Percentiles rank a stretch among this genome's conserved stretches.
Evolutionary conservation across 2,888 invertebrate genomes (phyloP).

Genomic region (Stenchaetothrips biformis): DNA sequence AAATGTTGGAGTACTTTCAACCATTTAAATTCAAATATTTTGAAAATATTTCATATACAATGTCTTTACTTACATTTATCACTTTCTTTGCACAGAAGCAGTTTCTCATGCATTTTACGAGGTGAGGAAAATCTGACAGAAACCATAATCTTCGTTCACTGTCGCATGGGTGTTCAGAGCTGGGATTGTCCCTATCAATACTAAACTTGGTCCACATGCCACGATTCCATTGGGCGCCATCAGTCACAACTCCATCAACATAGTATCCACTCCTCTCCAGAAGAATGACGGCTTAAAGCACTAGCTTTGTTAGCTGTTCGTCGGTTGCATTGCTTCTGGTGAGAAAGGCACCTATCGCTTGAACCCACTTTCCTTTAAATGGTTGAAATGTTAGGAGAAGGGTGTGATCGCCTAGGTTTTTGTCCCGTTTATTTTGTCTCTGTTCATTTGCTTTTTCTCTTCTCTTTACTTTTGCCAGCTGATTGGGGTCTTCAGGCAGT

Average conservation of each 20-base stretch:
- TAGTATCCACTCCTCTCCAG: slow-evolving; percentile 25
- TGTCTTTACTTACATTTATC: neutral
- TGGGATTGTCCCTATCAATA: neutral
- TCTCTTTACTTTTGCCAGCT: too few relatives aligned
- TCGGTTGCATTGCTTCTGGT: slow-evolving; percentile 15
- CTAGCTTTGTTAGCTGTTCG: slow-evolving; percentile 22
- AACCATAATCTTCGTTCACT: neutral
- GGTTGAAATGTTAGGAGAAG: slow-evolving; percentile 28
- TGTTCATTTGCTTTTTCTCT: too few relatives aligned
- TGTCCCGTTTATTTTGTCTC: slow-evolving; percentile 29
- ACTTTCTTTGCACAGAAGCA: too few relatives aligned
- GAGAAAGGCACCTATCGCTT: slow-evolving; percentile 28
- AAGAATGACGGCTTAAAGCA: slow-evolving; percentile 27
- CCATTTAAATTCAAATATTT: too few relatives aligned
- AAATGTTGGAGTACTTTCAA: too few relatives aligned
- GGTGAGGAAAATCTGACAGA: slow-evolving; percentile 29
- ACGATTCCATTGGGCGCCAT: slow-evolving; percentile 29
- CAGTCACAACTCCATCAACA: slow-evolving; percentile 29
- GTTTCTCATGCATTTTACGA: slow-evolving; percentile 23
- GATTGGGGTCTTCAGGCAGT: too few relatives aligned
- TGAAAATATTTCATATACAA: too few relatives aligned
- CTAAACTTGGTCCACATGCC: slow-evolving; percentile 30
- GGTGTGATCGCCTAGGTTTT: slow-evolving; percentile 29
- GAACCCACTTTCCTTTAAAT: slow-evolving; percentile 31
- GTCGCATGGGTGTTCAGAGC: slow-evolving; percentile 24